phyloP scores from a whole-genome alignment of 2,113 vertebrate species.

The Alexandromys fortis region DNA sequence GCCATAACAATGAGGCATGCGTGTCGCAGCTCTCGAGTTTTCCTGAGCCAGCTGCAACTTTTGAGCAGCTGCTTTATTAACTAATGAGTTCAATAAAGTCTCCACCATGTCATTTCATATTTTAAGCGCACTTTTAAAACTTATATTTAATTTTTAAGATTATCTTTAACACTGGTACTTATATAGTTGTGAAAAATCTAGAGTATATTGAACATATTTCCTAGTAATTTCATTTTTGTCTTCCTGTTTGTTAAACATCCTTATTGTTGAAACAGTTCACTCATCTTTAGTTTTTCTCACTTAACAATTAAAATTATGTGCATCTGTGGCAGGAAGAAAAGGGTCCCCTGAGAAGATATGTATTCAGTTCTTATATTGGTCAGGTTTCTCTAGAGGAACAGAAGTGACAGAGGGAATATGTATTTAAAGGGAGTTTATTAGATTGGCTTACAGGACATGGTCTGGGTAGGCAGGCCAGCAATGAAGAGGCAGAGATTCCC shows the following conservation, averaged over 20 bases:
- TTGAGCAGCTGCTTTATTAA: background rate
- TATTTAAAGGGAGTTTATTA: background rate
- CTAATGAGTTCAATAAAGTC: background rate
- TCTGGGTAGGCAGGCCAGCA: no score
- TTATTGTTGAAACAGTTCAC: background rate
- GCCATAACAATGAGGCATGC: accelerated
- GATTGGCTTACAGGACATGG: background rate
- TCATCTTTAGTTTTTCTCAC: background rate
- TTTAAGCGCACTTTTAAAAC: background rate
- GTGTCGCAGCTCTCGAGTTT: background rate
- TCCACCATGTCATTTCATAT: background rate
- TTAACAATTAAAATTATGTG: background rate
- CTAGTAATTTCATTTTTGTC: no score
- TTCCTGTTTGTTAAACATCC: background rate
- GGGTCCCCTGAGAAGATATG: background rate
- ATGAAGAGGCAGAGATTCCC: background rate
- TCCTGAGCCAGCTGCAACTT: background rate
- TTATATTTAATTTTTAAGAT: background rate
- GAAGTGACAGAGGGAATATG: background rate
- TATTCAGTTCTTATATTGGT: background rate
- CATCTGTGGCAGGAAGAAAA: background rate
- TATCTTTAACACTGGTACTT: background rate
- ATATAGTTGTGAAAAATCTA: background rate
- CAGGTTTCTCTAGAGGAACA: background rate
- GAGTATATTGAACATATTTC: background rate